Percentiles rank a stretch among this genome's conserved stretches.
phyloP scores from a whole-genome alignment of 2,888 invertebrate species.

The Gasteruption jaculator region DNA sequence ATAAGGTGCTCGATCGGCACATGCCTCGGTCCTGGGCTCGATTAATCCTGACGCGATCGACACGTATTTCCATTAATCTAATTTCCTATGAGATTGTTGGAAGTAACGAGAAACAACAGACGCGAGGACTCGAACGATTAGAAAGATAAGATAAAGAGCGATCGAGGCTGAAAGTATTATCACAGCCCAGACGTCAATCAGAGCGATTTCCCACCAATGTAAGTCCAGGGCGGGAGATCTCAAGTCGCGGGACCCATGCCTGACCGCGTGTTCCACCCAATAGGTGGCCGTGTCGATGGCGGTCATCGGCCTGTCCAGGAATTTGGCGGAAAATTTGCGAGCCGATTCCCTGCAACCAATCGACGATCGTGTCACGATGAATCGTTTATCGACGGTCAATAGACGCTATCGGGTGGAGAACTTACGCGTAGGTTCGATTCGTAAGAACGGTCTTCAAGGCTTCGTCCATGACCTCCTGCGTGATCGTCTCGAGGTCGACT shows the following conservation, averaged over 20 bases:
- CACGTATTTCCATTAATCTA: too few species aligned
- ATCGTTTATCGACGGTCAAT: too few species aligned
- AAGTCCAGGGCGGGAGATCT: conserved; percentile 37
- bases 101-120: too few species aligned
- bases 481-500: conserved; percentile 28
- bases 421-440: conserved; percentile 37
- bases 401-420: too few species aligned
- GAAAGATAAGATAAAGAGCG: too few species aligned
- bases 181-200: conserved; percentile 34
- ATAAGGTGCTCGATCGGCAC: too few species aligned
- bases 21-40: too few species aligned
- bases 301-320: conserved; percentile 36
- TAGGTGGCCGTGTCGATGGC: conserved; percentile 35
- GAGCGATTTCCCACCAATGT: conserved; percentile 40
- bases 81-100: too few species aligned
- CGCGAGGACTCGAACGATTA: too few species aligned
- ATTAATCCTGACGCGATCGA: too few species aligned
- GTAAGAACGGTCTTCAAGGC: conserved; percentile 33
- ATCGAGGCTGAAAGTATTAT: too few species aligned
- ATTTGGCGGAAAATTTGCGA: conserved; percentile 28
- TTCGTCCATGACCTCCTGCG: conserved; percentile 30
- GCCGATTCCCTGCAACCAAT: conserved; percentile 18
- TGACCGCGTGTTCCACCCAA: conserved; percentile 40
- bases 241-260: conserved; percentile 31
- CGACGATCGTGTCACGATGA: background rate